Evolutionary conservation across 2,888 invertebrate genomes (phyloP), one percentile per base, ranked within the genome.

Genomic region (Clitarchus hookeri): DNA sequence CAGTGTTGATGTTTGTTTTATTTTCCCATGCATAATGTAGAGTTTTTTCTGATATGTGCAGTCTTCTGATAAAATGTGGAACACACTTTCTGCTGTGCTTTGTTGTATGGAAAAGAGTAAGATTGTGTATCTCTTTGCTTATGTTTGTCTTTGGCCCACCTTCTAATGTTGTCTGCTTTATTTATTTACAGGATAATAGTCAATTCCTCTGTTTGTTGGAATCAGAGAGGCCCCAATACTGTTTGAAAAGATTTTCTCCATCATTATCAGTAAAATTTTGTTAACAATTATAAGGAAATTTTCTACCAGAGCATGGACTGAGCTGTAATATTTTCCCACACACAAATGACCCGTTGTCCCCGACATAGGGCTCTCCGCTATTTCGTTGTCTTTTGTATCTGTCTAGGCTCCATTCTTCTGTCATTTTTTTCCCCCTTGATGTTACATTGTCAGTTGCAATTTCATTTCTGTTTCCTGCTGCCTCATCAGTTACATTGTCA

Each of bases 21-120:
- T 82, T 27, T 82, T 48, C 44, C 82, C 82, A 65, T 12, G 65
- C 0, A 23, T 65, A 65, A 19, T 27, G 19, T 1, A 44, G 1
- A 82, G 27, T 82, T 82, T 82, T 82, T 27, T 11, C 82, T 12
- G 11, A 82, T n/a, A 82, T 82, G 82, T 82, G 0, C 65, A 65
- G 65, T 65, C 16, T 23, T 65, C 65, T 11, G 2, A 0, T 11
- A 65, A 65, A 65, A 65, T 12, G 6, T 65, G 1, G 16, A 23
- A 23, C 65, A 65, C 1, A 65, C 65, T 11, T 12, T 65, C 16
- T 11, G 0, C 16, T 23, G 23, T 65, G 6, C 16, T 23, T 23
- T 19, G 1, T 65, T 65, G 1, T 1, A 12, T 65, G 65, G 65
- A 19, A 65, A 23, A 12, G 65, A 12, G 16, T 65, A 65, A 6